Conservation (phyloP, 64 coral and sea anemone genomes). For the Astreopora myriophthalma region DNA sequence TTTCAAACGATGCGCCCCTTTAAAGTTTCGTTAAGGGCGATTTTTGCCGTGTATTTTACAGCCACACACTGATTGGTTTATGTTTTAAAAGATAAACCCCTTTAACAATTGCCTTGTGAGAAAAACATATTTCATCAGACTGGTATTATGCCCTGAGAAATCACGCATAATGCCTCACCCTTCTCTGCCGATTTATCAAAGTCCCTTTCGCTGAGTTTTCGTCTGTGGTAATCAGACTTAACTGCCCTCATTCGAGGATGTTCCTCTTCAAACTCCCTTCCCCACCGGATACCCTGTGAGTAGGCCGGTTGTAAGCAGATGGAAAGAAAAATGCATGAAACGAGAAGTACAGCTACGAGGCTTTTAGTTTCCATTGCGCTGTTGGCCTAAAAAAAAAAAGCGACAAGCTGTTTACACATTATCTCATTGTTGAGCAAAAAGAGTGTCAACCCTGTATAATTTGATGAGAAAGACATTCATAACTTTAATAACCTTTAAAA, state of each 20-base stretch:
- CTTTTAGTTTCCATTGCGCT: constrained; percentile 5
- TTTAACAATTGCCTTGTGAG: too few relatives aligned
- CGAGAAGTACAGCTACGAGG: background rate
- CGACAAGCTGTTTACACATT: background rate
- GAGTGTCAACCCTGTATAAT: background rate
- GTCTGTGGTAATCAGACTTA: background rate
- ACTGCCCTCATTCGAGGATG: background rate
- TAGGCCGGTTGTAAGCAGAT: background rate
- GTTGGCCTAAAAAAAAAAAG: background rate
- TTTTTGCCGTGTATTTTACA: too few relatives aligned
- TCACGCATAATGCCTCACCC: background rate
- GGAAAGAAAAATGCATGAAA: constrained; percentile 18
- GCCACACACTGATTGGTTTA: too few relatives aligned
- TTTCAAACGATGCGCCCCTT: too few relatives aligned
- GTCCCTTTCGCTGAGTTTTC: background rate
- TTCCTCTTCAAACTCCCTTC: constrained; percentile 30
- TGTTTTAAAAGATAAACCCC: too few relatives aligned
- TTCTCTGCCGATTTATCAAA: constrained; percentile 1
- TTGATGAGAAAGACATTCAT: too few relatives aligned
- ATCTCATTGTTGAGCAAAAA: background rate
- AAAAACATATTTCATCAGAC: background rate
- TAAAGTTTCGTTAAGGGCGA: too few relatives aligned
- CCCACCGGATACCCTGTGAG: constrained; percentile 34
- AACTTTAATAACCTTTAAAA: too few relatives aligned
- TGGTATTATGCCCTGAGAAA: background rate